Conservation (phyloP, 2,797 vertebrate species). For the Neopelma chrysocephalum region DNA sequence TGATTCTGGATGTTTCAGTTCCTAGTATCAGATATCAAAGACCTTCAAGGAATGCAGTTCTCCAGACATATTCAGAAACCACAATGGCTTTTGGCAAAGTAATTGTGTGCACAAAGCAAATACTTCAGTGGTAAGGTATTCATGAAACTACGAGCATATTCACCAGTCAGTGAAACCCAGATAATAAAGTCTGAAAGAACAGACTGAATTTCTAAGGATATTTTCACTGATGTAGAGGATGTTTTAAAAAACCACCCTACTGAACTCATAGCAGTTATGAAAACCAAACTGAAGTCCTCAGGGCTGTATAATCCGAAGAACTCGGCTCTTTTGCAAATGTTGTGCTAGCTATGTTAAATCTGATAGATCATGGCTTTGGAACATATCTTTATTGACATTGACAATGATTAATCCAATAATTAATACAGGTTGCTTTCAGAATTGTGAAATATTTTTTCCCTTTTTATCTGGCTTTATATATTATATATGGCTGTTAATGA, state of each 20-base stretch:
- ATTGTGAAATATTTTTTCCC: background rate
- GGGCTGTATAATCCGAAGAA: background rate
- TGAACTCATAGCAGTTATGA: background rate
- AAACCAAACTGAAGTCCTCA: background rate
- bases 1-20: background rate
- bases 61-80: background rate
- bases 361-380: background rate
- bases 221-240: background rate
- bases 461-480: background rate
- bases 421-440: background rate
- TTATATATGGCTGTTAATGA: background rate
- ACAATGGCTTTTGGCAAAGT: background rate
- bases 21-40: background rate
- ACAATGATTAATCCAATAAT: background rate
- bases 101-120: background rate
- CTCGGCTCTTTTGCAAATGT: background rate
- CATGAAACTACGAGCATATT: background rate
- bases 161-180: background rate
- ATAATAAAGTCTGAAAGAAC: background rate
- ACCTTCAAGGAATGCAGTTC: background rate
- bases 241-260: background rate
- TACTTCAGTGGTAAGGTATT: background rate
- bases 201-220: background rate
- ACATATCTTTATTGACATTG: background rate
- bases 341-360: background rate